A percentile compares a stretch with the other conserved stretches of the same genome.
phyloP scores from a whole-genome alignment of 2,888 invertebrate genomes.

The Polyommatus iphigenia region DNA sequence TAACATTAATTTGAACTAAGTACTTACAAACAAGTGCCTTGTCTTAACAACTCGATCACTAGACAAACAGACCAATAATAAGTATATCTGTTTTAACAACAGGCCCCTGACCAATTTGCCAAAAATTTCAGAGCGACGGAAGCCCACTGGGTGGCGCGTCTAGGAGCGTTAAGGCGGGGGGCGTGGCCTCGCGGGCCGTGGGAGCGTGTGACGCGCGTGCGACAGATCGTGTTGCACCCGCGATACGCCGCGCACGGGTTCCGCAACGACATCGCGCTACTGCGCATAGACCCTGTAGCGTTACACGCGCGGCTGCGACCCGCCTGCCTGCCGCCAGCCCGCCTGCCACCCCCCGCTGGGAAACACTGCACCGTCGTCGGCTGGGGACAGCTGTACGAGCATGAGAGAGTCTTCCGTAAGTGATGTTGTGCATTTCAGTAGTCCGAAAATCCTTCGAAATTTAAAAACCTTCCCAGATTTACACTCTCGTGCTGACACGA shows the following conservation, averaged over 20 bases:
- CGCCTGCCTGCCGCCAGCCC: conserved; percentile 79
- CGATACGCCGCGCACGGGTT: conserved; percentile 87
- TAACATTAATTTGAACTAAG: too few species aligned
- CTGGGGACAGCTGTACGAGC: conserved; percentile 90
- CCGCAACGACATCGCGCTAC: conserved; percentile 87
- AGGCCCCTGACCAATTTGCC: not conserved
- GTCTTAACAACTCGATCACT: too few species aligned
- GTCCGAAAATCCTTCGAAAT: too few species aligned
- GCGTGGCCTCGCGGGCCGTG: conserved; percentile 87
- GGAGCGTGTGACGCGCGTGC: conserved; percentile 84
- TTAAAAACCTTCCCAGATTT: too few species aligned
- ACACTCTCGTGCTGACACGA: too few species aligned
- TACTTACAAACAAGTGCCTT: too few species aligned
- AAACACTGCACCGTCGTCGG: conserved; percentile 88
- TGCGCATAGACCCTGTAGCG: conserved; percentile 82
- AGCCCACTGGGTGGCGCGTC: conserved; percentile 89
- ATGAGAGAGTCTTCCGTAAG: conserved; percentile 90
- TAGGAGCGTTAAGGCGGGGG: conserved; percentile 86
- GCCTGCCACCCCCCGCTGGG: conserved; percentile 81
- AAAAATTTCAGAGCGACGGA: conserved; percentile 80
- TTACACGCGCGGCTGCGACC: conserved; percentile 70
- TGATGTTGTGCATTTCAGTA: conserved; percentile 32
- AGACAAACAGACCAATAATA: too few species aligned
- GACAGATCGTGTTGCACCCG: conserved; percentile 85
- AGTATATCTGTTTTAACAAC: too few species aligned